Percentiles rank a stretch among this genome's conserved stretches.
These are phyloP conservation scores for Megastigmus dorsalis DNA, from an alignment of 2,888 invertebrate species.

Conservation along the genomic window DNA sequence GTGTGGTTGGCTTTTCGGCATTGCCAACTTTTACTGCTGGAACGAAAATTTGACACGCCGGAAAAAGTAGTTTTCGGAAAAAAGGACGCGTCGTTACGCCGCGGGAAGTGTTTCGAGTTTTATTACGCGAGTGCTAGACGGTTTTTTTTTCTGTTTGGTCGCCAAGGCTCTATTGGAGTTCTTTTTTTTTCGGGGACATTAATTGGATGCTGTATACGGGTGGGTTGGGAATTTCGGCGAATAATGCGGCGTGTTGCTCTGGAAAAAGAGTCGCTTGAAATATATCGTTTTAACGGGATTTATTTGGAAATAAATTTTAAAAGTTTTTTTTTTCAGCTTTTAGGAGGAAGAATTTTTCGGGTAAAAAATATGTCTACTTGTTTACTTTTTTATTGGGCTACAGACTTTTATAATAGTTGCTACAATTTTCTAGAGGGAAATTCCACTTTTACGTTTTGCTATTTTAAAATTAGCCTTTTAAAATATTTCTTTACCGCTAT, in stretches of 20 bases:
- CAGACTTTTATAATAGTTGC: too few relatives aligned
- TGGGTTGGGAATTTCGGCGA: too few relatives aligned
- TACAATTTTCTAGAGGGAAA: neutral
- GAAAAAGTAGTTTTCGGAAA: conserved; percentile 10
- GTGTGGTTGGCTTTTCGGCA: conserved; percentile 25
- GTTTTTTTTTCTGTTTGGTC: neutral
- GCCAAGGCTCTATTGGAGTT: too few relatives aligned
- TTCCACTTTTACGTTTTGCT: neutral
- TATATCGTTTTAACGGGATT: neutral
- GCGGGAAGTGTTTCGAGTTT: neutral
- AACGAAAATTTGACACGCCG: conserved; percentile 18
- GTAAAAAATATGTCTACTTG: too few relatives aligned
- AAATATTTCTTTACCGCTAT: neutral
- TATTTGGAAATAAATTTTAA: neutral
- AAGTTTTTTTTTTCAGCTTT: too few relatives aligned
- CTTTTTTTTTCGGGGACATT: too few relatives aligned
- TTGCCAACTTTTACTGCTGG: conserved; percentile 19
- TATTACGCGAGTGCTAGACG: neutral
- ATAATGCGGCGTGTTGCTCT: too few relatives aligned
- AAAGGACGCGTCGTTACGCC: neutral
- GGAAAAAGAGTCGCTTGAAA: too few relatives aligned
- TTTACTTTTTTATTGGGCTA: too few relatives aligned
- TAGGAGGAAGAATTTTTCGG: too few relatives aligned
- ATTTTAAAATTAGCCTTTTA: neutral
- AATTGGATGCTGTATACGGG: too few relatives aligned